Base-by-base conservation (phyloP, 2,888 invertebrate species). In the Chrysolina oricalcia region DNA sequence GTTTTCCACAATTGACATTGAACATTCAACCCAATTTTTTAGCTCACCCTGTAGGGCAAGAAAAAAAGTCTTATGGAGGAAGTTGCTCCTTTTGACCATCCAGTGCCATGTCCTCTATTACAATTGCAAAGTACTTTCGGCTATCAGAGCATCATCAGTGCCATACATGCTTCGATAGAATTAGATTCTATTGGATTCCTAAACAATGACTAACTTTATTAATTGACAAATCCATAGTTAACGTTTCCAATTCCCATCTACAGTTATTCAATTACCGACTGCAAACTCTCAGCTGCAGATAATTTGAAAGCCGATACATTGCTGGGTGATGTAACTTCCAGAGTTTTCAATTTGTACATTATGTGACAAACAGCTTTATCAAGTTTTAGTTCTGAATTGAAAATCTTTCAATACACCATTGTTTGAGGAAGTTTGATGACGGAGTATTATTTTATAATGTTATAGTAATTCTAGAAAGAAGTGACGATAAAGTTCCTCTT, bases 281-380 rank as follows among this genome's bases (percentile, higher is more conserved):
- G 23, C 67, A 67, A 67, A 67, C 67, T 67, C 48, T 27, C 50
- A 48, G 50, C 35, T 67, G 50, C 67, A 48, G 67, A 67, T 67
- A 50, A 67, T 50, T 67, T 48, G 50, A 67, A 67, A 67, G 67
- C 23, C 48, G 48, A 48, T 67, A 67, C 50, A 67, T 48, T 50
- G 27, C 43, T 23, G 50, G 23, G 10, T 50, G 48, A 27, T 59
- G 21, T 23, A 27, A 59, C 23, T 59, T 13, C 13, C n/a, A 59
- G 27, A 5, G 59, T 27, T 59, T 59, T 27, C 59, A 23, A 59
- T 59, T 59, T 27, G 13, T 59, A 11, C 21, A 56, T 56, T 23
- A 56, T 23, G 56, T 23, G 23, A 56, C 21, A 56, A 23, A 56
- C n/a, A 56, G 21, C 21, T 56, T 56, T 56, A 56, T 56, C 23